phyloP scores from a whole-genome alignment of 2,113 vertebrate species.

The Candoia aspera region DNA sequence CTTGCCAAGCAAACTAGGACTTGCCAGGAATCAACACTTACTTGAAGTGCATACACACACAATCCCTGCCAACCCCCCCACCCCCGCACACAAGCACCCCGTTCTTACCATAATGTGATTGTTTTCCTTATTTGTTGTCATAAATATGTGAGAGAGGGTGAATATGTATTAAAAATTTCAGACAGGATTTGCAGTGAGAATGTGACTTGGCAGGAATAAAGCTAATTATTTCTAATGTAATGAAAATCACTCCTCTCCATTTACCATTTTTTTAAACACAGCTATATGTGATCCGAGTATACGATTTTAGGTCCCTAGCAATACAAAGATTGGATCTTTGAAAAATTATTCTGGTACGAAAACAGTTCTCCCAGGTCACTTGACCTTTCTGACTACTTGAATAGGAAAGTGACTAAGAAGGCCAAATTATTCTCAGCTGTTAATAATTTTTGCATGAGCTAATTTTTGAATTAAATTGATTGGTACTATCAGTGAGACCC shows the following conservation, averaged over 20 bases:
- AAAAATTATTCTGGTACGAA: not conserved
- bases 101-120: not conserved
- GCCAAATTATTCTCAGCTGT: not conserved
- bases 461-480: not conserved
- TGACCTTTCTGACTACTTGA: not conserved
- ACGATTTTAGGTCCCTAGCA: not conserved
- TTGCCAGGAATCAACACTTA: not conserved
- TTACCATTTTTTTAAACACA: not conserved
- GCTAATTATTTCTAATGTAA: not conserved
- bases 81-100: too few species aligned
- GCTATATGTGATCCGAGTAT: not conserved
- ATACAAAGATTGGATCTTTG: not conserved
- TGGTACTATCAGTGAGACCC: not conserved
- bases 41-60: not conserved
- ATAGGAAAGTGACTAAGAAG: not conserved
- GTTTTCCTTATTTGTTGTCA: not conserved
- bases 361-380: not conserved
- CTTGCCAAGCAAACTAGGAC: not conserved
- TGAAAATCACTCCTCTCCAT: not conserved
- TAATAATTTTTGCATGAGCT: not conserved
- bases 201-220: not conserved
- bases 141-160: not conserved
- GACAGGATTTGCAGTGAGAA: not conserved
- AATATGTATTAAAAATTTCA: not conserved
- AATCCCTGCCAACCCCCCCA: too few species aligned